phyloP scores from a whole-genome alignment of 2,888 invertebrate species.

The Gari tellinella region DNA sequence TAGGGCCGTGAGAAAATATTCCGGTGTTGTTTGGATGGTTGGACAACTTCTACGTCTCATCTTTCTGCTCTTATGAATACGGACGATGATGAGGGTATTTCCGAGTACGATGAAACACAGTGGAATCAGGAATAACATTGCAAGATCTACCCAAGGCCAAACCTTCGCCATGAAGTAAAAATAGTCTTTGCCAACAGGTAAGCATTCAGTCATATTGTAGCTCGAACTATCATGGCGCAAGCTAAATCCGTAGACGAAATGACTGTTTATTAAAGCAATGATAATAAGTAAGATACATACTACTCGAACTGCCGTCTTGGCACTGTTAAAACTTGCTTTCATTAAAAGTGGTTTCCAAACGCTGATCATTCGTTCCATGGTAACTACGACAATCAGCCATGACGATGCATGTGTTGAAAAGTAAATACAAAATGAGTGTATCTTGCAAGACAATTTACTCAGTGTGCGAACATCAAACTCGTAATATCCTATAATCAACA shows the following conservation, averaged over 20 bases:
- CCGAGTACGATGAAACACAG: not conserved
- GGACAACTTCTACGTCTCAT: slow-evolving; percentile 5
- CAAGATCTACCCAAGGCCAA: no score
- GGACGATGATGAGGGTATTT: slow-evolving; percentile 9
- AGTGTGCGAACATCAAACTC: no score
- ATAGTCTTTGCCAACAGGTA: no score
- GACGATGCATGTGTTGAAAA: slow-evolving; percentile 17
- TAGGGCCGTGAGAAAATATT: slow-evolving; percentile 10
- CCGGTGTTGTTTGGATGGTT: not conserved
- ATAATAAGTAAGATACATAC: not conserved
- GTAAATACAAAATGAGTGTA: slow-evolving; percentile 10
- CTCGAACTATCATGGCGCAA: no score
- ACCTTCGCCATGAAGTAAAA: no score
- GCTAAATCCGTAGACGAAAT: no score
- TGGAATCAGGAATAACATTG: no score
- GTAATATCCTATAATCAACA: no score
- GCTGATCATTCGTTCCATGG: slow-evolving; percentile 8
- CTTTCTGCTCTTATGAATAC: slow-evolving; percentile 10
- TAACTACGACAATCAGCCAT: slow-evolving; percentile 18
- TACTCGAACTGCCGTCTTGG: slow-evolving; percentile 4
- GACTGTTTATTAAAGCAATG: no score
- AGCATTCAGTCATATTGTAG: no score
- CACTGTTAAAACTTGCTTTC: not conserved
- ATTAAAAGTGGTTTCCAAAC: slow-evolving; percentile 12
- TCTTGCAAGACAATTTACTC: no score